Base-by-base conservation (phyloP, 30 jellyfish, hydroid and myxozoan species). In the Sanderia malayensis region DNA sequence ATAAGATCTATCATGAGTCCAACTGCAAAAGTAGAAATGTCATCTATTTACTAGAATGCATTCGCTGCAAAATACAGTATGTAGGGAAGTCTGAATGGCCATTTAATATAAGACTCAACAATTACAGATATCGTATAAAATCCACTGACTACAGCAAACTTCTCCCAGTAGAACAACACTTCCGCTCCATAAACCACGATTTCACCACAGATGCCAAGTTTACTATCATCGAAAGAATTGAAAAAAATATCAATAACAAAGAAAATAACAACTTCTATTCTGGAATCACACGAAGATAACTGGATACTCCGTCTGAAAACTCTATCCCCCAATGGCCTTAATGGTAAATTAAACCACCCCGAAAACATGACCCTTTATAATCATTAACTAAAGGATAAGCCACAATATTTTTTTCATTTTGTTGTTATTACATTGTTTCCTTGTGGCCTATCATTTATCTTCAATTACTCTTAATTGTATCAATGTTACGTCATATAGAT, bases 221-320 rank as follows among this genome's bases (percentile, higher is more conserved):
- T 37, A 37, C 52, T 13, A 37, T 37, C 6, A 37, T 37, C 6
- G 52, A 37, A 37, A 37, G 52, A 37, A 37, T 37, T 4, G 52
- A 37, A 37, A 37, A 8, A 49, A 49, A 49, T 18, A 18, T 18
- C 11, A 4, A 8, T 49, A 18, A 49, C 18, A 49, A 49, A 49
- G 55, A 41, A 41, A 41, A 41, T 41, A 41, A 49, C 24, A 49
- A 49, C 25, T 4, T 49, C 64, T 18, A 49, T 49, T 4, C 24
- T 49, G 18, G 64, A 49, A 49, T 49, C 64, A 19, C 64, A 49
- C 64, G 24, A 49, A 49, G 27, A 49, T 49, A 49, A 18, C 24
- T 49, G 64, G 64, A 49, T 49, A 49, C 24, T 49, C 25, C 64
- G 27, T 49, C 27, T 49, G 24, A 41, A 49, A 49, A 49, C 64